These are phyloP conservation scores for Gyrodactylus salaris DNA, from an alignment of 1,140 invertebrate species.

Conservation along the genomic window DNA sequence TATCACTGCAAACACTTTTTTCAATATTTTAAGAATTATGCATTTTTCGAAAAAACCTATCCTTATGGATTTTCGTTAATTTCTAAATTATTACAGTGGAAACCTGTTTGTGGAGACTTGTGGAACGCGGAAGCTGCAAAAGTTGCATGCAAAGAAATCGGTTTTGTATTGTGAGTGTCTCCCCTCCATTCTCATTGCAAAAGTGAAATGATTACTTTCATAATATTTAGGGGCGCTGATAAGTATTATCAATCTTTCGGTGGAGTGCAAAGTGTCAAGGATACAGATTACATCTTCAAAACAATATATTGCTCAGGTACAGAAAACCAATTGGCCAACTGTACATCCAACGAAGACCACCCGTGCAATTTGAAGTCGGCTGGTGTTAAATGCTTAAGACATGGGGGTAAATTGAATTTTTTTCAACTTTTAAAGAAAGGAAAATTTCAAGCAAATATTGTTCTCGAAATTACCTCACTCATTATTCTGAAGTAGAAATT, in stretches of 20 bases:
- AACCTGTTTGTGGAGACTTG: neutral
- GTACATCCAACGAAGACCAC: constrained; percentile 3
- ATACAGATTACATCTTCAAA: neutral
- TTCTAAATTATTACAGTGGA: neutral
- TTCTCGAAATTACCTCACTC: too few species aligned
- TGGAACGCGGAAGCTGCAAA: neutral
- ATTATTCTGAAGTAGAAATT: too few species aligned
- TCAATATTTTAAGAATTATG: too few species aligned
- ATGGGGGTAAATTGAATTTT: neutral
- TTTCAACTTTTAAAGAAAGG: neutral
- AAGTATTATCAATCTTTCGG: neutral
- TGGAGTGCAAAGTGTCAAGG: neutral
- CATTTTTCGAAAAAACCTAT: too few species aligned
- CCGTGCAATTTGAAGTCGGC: neutral
- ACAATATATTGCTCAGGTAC: constrained; percentile 12
- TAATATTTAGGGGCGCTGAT: neutral
- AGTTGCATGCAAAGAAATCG: neutral
- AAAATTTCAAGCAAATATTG: too few species aligned
- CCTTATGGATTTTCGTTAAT: too few species aligned
- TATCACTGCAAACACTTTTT: too few species aligned
- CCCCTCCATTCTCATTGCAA: neutral
- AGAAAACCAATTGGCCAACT: constrained; percentile 11
- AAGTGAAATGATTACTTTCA: too few species aligned
- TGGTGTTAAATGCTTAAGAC: neutral
- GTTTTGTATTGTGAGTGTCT: neutral